Evolutionary conservation across 2,888 invertebrate genomes (phyloP).

Genomic region (Polymixis flavicincta): DNA sequence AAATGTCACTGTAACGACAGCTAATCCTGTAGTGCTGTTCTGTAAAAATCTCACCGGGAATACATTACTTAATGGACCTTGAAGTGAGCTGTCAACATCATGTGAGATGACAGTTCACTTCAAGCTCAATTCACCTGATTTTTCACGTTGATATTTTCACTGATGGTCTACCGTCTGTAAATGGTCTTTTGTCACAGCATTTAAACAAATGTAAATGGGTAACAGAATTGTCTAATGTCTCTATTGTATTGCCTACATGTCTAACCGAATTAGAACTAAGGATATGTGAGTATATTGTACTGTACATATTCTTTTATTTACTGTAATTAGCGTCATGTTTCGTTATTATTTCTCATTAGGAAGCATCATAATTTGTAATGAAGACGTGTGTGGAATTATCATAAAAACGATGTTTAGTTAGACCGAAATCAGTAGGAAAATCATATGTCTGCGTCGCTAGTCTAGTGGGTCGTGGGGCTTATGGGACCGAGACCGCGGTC

Average conservation of each 20-base stretch:
- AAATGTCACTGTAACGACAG: background rate
- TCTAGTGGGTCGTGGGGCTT: too few relatives aligned
- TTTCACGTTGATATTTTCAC: background rate
- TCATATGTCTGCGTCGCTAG: too few relatives aligned
- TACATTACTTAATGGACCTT: too few relatives aligned
- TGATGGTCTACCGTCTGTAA: slow-evolving; percentile 1
- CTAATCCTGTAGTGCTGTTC: background rate
- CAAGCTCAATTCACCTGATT: background rate
- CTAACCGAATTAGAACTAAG: slow-evolving; percentile 85
- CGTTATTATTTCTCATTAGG: slow-evolving; percentile 38
- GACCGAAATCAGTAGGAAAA: background rate
- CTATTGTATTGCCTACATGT: slow-evolving; percentile 80
- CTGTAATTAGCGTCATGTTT: slow-evolving; percentile 20
- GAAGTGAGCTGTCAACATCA: background rate
- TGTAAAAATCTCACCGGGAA: background rate
- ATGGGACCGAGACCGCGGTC: too few relatives aligned
- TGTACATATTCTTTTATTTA: slow-evolving; percentile 39
- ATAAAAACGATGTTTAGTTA: background rate
- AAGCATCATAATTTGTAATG: slow-evolving; percentile 16
- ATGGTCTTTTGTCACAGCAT: slow-evolving; percentile 22
- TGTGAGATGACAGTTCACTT: background rate
- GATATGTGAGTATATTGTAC: slow-evolving; percentile 84
- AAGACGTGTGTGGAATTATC: slow-evolving; percentile 6
- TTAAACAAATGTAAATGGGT: slow-evolving; percentile 4
- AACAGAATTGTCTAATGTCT: slow-evolving; percentile 68